These are phyloP conservation scores for Rhynchotus rufescens DNA, from an alignment of 2,797 vertebrate species.

Conservation along the genomic window DNA sequence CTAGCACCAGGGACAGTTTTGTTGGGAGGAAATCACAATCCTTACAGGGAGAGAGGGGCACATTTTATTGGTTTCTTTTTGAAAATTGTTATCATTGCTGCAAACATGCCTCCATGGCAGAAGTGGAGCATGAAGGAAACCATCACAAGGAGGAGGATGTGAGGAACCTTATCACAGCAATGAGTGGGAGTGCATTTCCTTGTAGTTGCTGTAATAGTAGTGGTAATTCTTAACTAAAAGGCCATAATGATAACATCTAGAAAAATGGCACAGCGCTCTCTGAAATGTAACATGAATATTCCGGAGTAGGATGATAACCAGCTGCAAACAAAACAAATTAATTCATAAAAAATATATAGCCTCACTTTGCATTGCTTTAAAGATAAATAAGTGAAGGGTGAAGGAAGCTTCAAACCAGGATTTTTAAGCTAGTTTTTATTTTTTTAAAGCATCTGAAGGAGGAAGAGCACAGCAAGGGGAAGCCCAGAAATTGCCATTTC, in stretches of 20 bases:
- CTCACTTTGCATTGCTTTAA: not conserved
- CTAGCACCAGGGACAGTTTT: conserved; percentile 48
- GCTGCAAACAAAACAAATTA: conserved; percentile 14
- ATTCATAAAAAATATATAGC: not conserved
- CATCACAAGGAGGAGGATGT: not conserved
- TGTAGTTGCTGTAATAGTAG: not conserved
- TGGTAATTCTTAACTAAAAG: conserved; percentile 41
- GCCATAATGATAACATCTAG: conserved; percentile 9
- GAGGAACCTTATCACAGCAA: conserved; percentile 47
- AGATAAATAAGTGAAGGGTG: conserved; percentile 4
- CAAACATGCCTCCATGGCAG: not conserved
- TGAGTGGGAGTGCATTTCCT: conserved; percentile 37
- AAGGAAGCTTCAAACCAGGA: not conserved
- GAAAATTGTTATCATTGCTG: not conserved
- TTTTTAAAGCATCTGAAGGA: not conserved
- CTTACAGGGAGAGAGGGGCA: not conserved
- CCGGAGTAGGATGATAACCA: not conserved
- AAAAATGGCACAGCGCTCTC: conserved; percentile 3
- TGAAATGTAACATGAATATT: conserved; percentile 8
- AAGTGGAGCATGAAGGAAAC: not conserved
- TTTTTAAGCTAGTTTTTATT: not conserved
- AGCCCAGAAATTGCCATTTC: conserved; percentile 7
- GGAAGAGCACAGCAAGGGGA: not conserved
- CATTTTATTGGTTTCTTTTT: conserved; percentile 48
- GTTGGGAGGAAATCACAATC: conserved; percentile 37